Percentiles rank a stretch among this genome's conserved stretches.
These are phyloP conservation scores for Craniophora ligustri DNA, from an alignment of 2,888 invertebrate species.

Conservation along the genomic window DNA sequence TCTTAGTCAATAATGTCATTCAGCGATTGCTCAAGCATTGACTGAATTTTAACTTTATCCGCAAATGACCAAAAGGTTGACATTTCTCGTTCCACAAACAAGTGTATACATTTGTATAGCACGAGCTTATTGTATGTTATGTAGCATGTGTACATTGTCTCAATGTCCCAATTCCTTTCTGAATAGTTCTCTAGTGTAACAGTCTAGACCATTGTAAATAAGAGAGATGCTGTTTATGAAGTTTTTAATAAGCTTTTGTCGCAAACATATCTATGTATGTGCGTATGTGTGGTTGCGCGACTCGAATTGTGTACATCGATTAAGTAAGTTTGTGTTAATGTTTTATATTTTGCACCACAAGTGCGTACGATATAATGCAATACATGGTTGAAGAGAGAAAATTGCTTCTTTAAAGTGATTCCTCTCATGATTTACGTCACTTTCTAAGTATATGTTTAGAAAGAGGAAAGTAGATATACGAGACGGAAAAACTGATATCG, in stretches of 20 bases:
- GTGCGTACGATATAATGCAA: slow-evolving; percentile 4
- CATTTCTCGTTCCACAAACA: slow-evolving; percentile 28
- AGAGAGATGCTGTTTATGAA: slow-evolving; percentile 66
- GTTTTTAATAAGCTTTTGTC: slow-evolving; percentile 83
- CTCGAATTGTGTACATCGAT: slow-evolving; percentile 59
- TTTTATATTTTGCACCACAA: slow-evolving; percentile 26
- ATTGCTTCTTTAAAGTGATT: slow-evolving; percentile 2
- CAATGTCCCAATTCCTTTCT: slow-evolving; percentile 76
- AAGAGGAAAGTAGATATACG: slow-evolving; percentile 17
- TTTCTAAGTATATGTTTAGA: slow-evolving; percentile 24
- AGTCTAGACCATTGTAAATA: slow-evolving; percentile 71
- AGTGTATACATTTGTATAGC: slow-evolving; percentile 44
- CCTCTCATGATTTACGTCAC: slow-evolving; percentile 3
- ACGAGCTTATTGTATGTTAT: slow-evolving; percentile 64
- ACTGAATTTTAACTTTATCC: slow-evolving; percentile 69
- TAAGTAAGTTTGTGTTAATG: slow-evolving; percentile 57
- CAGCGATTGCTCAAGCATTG: slow-evolving; percentile 84
- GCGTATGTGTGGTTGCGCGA: slow-evolving; percentile 72
- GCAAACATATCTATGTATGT: slow-evolving; percentile 85
- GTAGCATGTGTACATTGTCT: slow-evolving; percentile 71
- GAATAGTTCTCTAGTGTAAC: slow-evolving; percentile 70
- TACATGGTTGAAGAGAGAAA: slow-evolving; percentile 1
- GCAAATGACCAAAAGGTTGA: slow-evolving; percentile 46
- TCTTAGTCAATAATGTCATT: slow-evolving; percentile 61
- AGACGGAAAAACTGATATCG: not conserved